A percentile compares a stretch with the other conserved stretches of the same genome.
These are phyloP conservation scores for Acanthococcus lagerstroemiae DNA, from an alignment of 2,888 invertebrate genomes.

Conservation along the genomic window DNA sequence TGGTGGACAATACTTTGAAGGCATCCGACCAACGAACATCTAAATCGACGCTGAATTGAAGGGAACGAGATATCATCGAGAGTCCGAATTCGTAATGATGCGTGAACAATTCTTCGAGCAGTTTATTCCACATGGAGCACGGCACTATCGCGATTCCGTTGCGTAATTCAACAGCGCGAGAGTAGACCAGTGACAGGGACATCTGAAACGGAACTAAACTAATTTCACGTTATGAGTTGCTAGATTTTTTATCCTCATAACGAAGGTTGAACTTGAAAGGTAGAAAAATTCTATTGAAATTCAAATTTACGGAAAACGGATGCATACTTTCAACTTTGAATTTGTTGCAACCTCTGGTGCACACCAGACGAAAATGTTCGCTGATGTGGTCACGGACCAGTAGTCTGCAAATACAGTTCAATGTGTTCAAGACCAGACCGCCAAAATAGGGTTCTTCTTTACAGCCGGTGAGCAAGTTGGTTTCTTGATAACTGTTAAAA, in stretches of 20 bases:
- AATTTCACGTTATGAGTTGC: neutral
- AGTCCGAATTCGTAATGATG: conserved; percentile 42
- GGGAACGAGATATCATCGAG: conserved; percentile 32
- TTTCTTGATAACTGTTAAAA: neutral
- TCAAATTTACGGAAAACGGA: neutral
- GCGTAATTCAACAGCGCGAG: conserved; percentile 46
- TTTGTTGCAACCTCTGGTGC: neutral
- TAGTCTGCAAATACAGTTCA: neutral
- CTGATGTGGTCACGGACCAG: neutral
- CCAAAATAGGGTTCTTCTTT: neutral
- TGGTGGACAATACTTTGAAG: conserved; percentile 4
- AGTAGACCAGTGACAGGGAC: conserved; percentile 48
- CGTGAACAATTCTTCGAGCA: conserved; percentile 45
- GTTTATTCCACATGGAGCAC: conserved; percentile 49
- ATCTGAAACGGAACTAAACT: conserved; percentile 47
- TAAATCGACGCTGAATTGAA: conserved; percentile 39
- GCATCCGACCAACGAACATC: conserved; percentile 36
- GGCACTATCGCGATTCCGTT: conserved; percentile 48
- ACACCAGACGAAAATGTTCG: conserved; percentile 2
- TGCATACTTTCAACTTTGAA: conserved; percentile 3
- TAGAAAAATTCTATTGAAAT: neutral
- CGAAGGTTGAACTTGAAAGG: neutral
- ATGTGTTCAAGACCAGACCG: neutral
- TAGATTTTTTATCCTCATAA: neutral
- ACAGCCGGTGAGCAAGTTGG: neutral